These are phyloP conservation scores for Cuniculus paca DNA, from an alignment of 2,797 vertebrate genomes.

Conservation along the genomic window DNA sequence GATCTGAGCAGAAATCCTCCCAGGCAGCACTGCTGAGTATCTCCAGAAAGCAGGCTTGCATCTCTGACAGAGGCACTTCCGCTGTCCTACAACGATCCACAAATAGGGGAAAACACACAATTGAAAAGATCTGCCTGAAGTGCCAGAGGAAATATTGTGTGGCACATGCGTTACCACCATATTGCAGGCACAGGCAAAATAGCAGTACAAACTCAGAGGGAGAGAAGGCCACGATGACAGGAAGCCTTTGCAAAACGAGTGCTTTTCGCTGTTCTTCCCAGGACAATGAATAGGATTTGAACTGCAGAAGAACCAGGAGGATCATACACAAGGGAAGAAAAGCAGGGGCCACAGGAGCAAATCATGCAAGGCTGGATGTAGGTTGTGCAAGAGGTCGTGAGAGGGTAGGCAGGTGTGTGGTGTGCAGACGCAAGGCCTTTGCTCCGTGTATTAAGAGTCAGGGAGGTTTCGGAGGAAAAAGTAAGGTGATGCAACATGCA, in stretches of 20 bases:
- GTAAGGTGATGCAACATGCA: too few relatives aligned
- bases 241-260: background rate
- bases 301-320: background rate
- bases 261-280: background rate
- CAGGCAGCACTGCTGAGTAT: background rate
- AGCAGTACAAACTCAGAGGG: background rate
- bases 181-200: background rate
- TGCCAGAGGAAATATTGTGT: background rate
- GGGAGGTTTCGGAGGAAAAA: background rate
- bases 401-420: background rate
- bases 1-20: background rate
- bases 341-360: background rate
- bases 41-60: background rate
- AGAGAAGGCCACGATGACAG: background rate
- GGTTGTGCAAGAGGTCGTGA: background rate
- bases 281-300: background rate
- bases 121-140: background rate
- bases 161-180: background rate
- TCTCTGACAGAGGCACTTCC: background rate
- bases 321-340: background rate
- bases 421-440: background rate
- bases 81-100: background rate
- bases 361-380: background rate
- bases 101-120: background rate
- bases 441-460: background rate